Base-by-base conservation (phyloP, 2,113 vertebrate species). In the Gambusia holbrooki region DNA sequence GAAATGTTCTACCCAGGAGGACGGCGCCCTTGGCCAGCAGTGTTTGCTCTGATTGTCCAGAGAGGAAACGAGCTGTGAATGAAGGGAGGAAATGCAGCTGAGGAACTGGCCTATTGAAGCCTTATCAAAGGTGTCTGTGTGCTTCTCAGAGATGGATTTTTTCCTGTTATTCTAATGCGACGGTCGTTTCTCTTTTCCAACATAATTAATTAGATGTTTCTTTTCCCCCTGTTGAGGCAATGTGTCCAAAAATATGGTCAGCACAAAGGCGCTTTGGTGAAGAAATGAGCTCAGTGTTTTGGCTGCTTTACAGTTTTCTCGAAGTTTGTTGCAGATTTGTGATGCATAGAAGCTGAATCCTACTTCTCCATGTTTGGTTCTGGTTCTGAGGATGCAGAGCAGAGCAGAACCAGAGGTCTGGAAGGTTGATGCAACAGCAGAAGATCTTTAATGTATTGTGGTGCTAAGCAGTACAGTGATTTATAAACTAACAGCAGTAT, bases 71-170 rank as follows among this genome's bases (percentile, higher is more conserved):
- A 15, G 25, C 35, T 32, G 17, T 67, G 45, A 80, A 61, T 62
- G 71, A 66, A 66, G 37, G 54, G 45, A 73, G 65, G 77, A 84
- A 66, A 83, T 63, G 51, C 74, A 71, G 45, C 45, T 40, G 62
- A 65, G 72, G 30, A 66, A 66, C 72, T 54, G 30, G 32, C 5
- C n/a, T 75, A 35, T 33, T 48, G 27, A 71, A 28, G 48, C 27
- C 25, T 60, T 60, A 70, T 82, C 51, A 62, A 66, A 76, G 27
- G 74, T 80, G 37, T 72, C 17, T 63, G 7, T 64, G 61, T 64
- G 42, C 35, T 64, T 25, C 48, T 73, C 35, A 12, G 35, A 45
- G 28, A 71, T 62, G 19, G 48, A 11, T 12, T 40, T 32, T 5
- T 19, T 37, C 63, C 45, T 33, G 33, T 40, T 37, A 6, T 58